phyloP scores from a whole-genome alignment of 2,113 vertebrate genomes.

The Oreochromis niloticus region DNA sequence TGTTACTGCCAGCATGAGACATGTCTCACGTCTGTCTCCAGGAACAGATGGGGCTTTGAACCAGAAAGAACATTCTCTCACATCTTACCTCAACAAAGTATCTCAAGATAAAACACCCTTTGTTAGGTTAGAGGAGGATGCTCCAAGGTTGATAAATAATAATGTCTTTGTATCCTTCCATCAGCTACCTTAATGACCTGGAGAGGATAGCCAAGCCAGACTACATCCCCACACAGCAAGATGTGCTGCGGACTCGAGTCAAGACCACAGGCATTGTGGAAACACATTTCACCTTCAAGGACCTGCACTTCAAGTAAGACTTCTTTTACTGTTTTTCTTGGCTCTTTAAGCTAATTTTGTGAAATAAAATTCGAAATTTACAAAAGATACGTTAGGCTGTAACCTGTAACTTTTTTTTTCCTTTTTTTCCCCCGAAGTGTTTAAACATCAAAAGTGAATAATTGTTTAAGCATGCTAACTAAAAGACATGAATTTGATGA shows the following conservation, averaged over 20 bases:
- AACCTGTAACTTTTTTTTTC: neutral
- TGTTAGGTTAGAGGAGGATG: neutral
- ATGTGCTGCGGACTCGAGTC: slow-evolving; percentile 92
- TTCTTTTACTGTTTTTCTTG: neutral
- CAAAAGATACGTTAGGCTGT: neutral
- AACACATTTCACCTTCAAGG: slow-evolving; percentile 98
- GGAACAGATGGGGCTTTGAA: neutral
- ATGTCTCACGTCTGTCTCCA: neutral
- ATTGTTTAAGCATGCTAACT: neutral
- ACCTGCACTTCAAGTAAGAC: slow-evolving; percentile 97
- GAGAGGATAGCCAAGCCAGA: slow-evolving; percentile 87
- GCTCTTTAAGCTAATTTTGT: neutral
- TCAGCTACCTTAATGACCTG: slow-evolving; percentile 82
- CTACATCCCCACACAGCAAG: slow-evolving; percentile 96
- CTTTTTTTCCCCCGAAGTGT: neutral
- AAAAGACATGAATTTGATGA: neutral
- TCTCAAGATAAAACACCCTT: neutral
- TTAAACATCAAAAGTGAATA: neutral
- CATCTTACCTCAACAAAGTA: neutral
- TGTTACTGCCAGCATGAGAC: neutral
- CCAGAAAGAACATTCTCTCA: neutral
- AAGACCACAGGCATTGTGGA: slow-evolving; percentile 98
- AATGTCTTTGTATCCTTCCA: slow-evolving; percentile 1
- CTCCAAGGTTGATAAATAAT: neutral
- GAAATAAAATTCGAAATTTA: neutral